Evolutionary conservation across 2,113 vertebrate species (phyloP).

Genomic region (Polypterus senegalus): DNA sequence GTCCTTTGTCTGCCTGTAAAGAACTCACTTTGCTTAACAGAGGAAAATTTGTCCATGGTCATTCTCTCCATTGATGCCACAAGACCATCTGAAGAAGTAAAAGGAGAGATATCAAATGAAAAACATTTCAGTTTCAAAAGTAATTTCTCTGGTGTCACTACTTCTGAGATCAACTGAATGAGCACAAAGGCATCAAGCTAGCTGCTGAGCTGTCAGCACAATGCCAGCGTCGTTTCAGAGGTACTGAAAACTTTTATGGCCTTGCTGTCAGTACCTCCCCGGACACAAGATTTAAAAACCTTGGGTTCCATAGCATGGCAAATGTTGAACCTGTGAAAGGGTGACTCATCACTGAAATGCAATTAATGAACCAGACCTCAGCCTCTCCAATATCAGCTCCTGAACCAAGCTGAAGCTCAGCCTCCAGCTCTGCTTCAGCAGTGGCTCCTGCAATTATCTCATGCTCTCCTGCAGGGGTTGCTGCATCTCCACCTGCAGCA

Average conservation of each 20-base stretch:
- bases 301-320: constrained; percentile 6
- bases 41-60: constrained; percentile 11
- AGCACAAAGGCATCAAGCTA: constrained; percentile 11
- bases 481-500: constrained; percentile 14
- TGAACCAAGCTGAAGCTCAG: constrained; percentile 6
- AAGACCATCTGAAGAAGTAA: constrained; percentile 22
- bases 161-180: constrained; percentile 14
- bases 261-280: constrained; percentile 12
- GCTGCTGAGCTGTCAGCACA: constrained; percentile 16
- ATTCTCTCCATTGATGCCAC: constrained; percentile 19
- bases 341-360: constrained; percentile 7
- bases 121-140: constrained; percentile 16
- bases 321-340: constrained; percentile 11
- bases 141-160: constrained; percentile 12
- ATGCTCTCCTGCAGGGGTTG: constrained; percentile 3
- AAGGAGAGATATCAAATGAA: constrained; percentile 14
- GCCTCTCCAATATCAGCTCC: constrained; percentile 1
- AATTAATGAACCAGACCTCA: constrained; percentile 10
- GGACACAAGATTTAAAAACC: constrained; percentile 14
- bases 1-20: constrained; percentile 21
- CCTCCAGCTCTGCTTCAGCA: constrained; percentile 11
- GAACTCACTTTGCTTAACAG: constrained; percentile 19
- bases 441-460: constrained; percentile 4
- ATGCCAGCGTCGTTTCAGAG: constrained; percentile 9
- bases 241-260: constrained; percentile 13